Evolutionary conservation across 2,113 vertebrate genomes (phyloP).

Genomic region (Chaenogobius annularis): DNA sequence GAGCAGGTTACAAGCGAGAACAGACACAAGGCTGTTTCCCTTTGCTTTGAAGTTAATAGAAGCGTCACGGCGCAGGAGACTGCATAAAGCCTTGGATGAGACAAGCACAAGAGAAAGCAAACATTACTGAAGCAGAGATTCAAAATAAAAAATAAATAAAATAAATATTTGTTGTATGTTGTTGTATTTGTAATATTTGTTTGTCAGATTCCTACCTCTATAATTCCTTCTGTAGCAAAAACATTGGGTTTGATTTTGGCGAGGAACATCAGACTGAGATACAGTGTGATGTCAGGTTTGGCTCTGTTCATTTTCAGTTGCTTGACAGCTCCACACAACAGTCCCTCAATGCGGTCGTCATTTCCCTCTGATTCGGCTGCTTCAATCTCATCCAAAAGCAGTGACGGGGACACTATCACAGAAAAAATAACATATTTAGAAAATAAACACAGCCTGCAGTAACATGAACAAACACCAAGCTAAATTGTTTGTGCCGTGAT

Average conservation of each 20-base stretch:
- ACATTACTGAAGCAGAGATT: neutral
- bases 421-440: neutral
- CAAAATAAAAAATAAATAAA: neutral
- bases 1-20: slow-evolving; percentile 92
- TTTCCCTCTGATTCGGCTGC: slow-evolving; percentile 92
- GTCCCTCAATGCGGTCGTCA: slow-evolving; percentile 90
- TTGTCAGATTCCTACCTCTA: slow-evolving; percentile 81
- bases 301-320: slow-evolving; percentile 94
- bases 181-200: neutral
- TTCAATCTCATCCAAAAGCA: slow-evolving; percentile 93
- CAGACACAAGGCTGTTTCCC: slow-evolving; percentile 94
- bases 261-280: slow-evolving; percentile 96
- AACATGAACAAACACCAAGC: neutral
- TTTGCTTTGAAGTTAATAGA: slow-evolving; percentile 98
- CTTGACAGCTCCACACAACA: slow-evolving; percentile 92
- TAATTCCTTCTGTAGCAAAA: slow-evolving; percentile 95
- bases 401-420: slow-evolving; percentile 82
- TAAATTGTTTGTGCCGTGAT: neutral
- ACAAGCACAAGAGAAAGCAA: neutral
- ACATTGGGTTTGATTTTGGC: slow-evolving; percentile 99
- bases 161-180: too few relatives aligned
- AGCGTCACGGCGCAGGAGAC: slow-evolving; percentile 90
- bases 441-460: neutral
- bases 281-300: slow-evolving; percentile 91
- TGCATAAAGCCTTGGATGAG: slow-evolving; percentile 86